Evolutionary conservation across 2,888 invertebrate genomes (phyloP).

Genomic region (Lottia gigantea): DNA sequence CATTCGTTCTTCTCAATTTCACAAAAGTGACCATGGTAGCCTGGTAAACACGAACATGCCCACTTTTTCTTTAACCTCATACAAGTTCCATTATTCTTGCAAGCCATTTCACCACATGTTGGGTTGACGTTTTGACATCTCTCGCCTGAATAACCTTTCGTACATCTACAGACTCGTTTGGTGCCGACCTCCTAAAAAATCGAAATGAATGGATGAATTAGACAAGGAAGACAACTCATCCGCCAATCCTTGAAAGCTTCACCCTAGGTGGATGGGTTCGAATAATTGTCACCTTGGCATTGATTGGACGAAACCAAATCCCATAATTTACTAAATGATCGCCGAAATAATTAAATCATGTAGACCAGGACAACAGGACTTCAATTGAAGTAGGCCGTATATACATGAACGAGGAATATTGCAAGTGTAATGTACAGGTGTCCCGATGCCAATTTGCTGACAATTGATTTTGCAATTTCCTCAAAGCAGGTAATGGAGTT

Average conservation of each 20-base stretch:
- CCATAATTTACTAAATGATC: no score
- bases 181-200: constrained; percentile 30
- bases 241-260: no score
- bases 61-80: constrained; percentile 30
- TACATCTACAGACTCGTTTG: constrained; percentile 36
- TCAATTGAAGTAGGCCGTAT: no score
- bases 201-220: no score
- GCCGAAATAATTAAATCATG: no score
- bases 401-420: no score
- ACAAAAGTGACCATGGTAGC: constrained; percentile 40
- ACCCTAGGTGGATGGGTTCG: no score
- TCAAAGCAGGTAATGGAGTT: not conserved
- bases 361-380: no score
- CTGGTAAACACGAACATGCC: constrained; percentile 39
- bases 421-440: constrained; percentile 6
- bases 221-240: no score
- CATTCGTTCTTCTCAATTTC: constrained; percentile 43
- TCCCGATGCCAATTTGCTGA: not conserved
- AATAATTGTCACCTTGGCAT: no score
- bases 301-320: no score
- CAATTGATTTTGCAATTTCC: not conserved
- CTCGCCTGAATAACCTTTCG: constrained; percentile 38
- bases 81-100: constrained; percentile 46
- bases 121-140: constrained; percentile 40
- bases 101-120: constrained; percentile 38